phyloP scores from a whole-genome alignment of 1,140 invertebrate species.

The Platorchestia sp. region DNA sequence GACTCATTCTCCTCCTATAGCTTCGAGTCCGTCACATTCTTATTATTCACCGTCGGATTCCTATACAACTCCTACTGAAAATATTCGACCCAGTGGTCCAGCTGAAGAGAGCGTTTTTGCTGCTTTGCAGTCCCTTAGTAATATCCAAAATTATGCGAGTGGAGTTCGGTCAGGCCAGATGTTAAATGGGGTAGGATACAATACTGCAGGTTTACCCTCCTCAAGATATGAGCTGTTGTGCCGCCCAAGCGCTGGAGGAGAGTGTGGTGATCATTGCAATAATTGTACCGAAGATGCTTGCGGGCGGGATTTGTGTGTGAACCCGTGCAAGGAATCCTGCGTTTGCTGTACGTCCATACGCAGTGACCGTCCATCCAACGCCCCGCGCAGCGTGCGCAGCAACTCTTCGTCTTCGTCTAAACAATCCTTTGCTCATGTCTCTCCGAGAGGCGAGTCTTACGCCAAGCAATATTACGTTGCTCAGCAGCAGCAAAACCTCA shows the following conservation, averaged over 20 bases:
- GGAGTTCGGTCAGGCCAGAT: neutral
- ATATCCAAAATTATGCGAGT: conserved; percentile 30
- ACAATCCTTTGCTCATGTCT: conserved; percentile 8
- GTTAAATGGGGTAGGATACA: neutral
- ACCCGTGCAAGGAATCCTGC: conserved; percentile 32
- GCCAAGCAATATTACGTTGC: conserved; percentile 26
- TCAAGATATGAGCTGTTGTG: conserved; percentile 1
- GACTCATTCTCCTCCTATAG: conserved; percentile 38
- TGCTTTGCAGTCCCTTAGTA: conserved; percentile 22
- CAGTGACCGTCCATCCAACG: neutral
- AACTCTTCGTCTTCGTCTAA: conserved; percentile 43
- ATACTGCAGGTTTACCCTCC: neutral
- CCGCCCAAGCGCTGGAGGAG: neutral
- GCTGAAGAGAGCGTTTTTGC: conserved; percentile 38
- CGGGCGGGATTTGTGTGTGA: neutral
- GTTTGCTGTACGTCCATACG: conserved; percentile 20
- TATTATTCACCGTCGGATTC: conserved; percentile 43
- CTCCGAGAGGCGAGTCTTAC: neutral
- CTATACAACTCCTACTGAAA: conserved; percentile 32
- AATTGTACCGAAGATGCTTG: neutral
- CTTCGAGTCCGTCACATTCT: conserved; percentile 40
- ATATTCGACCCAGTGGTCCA: conserved; percentile 5
- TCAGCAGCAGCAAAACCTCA: neutral
- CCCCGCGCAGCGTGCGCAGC: neutral
- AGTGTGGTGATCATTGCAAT: neutral